phyloP scores from a whole-genome alignment of 1,140 invertebrate species.

The Sycobia sp. region DNA sequence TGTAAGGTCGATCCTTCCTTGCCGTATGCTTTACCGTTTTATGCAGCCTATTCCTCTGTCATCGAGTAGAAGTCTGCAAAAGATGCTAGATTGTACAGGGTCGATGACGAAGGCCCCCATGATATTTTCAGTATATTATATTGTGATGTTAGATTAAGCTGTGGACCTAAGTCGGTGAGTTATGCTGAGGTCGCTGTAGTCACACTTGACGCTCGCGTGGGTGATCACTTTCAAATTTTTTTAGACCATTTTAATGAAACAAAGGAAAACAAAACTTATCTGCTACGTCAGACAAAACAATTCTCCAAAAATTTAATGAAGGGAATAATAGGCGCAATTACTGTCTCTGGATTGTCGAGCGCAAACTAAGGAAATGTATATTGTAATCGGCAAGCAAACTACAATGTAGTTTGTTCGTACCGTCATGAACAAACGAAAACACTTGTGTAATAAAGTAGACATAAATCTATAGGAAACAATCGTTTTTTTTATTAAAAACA shows the following conservation, averaged over 20 bases:
- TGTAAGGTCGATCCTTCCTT: slow-evolving; percentile 20
- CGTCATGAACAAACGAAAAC: slow-evolving; percentile 56
- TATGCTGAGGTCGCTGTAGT: slow-evolving; percentile 58
- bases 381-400: slow-evolving; percentile 59
- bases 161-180: slow-evolving; percentile 52
- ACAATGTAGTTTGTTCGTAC: slow-evolving; percentile 62
- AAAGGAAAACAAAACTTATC: slow-evolving; percentile 1
- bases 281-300: slow-evolving; percentile 1
- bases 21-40: slow-evolving; percentile 7
- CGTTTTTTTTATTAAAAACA: slow-evolving; percentile 17
- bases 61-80: slow-evolving; percentile 40
- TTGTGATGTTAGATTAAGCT: slow-evolving; percentile 62
- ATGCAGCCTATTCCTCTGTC: slow-evolving; percentile 41
- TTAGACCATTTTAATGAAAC: slow-evolving; percentile 47
- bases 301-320: slow-evolving; percentile 45
- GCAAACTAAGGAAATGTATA: slow-evolving; percentile 54
- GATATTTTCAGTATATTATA: slow-evolving; percentile 59
- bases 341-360: slow-evolving; percentile 55
- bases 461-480: slow-evolving; percentile 54
- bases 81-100: slow-evolving; percentile 45
- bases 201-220: slow-evolving; percentile 48
- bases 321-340: slow-evolving; percentile 49
- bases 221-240: slow-evolving; percentile 54
- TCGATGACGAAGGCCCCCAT: slow-evolving; percentile 43
- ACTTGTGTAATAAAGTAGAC: slow-evolving; percentile 63